Evolutionary conservation across 2,113 vertebrate species (phyloP), one percentile per base, ranked within the genome.

Genomic region (Oreochromis tanganicae): DNA sequence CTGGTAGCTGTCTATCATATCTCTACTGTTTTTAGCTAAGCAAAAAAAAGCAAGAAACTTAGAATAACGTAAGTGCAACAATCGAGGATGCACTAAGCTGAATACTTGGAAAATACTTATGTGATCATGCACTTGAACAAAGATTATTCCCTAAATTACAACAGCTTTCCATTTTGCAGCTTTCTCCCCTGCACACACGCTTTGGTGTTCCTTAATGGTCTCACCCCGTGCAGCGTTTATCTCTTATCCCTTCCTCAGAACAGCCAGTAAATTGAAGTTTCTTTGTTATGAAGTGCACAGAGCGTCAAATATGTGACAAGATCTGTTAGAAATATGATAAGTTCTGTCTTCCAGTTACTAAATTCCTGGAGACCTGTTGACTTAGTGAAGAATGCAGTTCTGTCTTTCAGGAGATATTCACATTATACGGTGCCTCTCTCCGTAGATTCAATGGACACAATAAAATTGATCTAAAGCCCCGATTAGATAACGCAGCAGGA

Each of bases 321-420:
- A 36, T 87, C 57, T 91, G 54, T 87, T 84, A 82, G n/a, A 85
- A 79, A 87, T 78, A 88, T 80, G 54, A 90, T 87, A 78, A 36
- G 34, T 87, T 54, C 16, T 66, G 29, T 73, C 36, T 46, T 73
- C 24, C 68, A 82, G n/a, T 78, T 68, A 19, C 17, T 84, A 17
- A 85, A 68, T 71, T 56, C 9, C 14, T 57, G 17, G 52, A 83
- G 29, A 83, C n/a, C 29, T 80, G 48, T 48, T 27, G 10, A 84
- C 12, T 55, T 17, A 21, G 80, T 48, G 84, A 85, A 87, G 78
- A 66, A 84, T 27, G 21, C n/a, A 57, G 9, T 36, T 83, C 24
- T 34, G 19, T 79, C 84, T 80, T 75, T 85, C 11, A 82, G 29
- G 24, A 11, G 38, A 36, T 66, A 46, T 68, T 86, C 80, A n/a